Evolutionary conservation across 2,888 invertebrate genomes (phyloP).

Genomic region (Emmelina monodactyla): DNA sequence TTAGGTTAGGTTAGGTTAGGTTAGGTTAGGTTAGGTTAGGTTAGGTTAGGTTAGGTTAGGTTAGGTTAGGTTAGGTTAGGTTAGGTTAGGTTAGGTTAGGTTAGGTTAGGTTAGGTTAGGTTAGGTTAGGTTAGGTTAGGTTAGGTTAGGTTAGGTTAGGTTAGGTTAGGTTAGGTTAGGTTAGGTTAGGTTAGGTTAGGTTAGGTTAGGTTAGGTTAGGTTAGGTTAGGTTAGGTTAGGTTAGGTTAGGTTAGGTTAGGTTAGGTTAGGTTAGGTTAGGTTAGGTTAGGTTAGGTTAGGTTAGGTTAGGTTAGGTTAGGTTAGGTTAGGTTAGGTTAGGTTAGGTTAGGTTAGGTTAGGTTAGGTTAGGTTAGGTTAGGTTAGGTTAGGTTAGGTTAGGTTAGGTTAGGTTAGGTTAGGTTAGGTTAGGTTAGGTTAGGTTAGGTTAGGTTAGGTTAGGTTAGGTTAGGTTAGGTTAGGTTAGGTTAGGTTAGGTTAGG

Average conservation of each 20-base stretch:
- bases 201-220: slow-evolving; percentile 17
- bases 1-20: slow-evolving; percentile 10
- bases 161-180: slow-evolving; percentile 15
- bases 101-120: slow-evolving; percentile 19
- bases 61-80: slow-evolving; percentile 17
- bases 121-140: slow-evolving; percentile 19
- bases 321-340: slow-evolving; percentile 16
- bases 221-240: slow-evolving; percentile 16
- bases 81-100: slow-evolving; percentile 19
- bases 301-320: slow-evolving; percentile 18
- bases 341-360: slow-evolving; percentile 15
- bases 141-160: slow-evolving; percentile 18
- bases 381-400: slow-evolving; percentile 18
- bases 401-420: slow-evolving; percentile 15
- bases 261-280: slow-evolving; percentile 18
- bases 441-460: slow-evolving; percentile 9
- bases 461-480: slow-evolving; percentile 8
- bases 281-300: slow-evolving; percentile 17
- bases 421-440: neutral
- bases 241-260: slow-evolving; percentile 19
- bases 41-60: slow-evolving; percentile 13
- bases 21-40: slow-evolving; percentile 11
- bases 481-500: slow-evolving; percentile 10
- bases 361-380: slow-evolving; percentile 16
- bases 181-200: slow-evolving; percentile 16